Conservation (phyloP, 2,888 invertebrate genomes). For the Cheilosia soror region DNA sequence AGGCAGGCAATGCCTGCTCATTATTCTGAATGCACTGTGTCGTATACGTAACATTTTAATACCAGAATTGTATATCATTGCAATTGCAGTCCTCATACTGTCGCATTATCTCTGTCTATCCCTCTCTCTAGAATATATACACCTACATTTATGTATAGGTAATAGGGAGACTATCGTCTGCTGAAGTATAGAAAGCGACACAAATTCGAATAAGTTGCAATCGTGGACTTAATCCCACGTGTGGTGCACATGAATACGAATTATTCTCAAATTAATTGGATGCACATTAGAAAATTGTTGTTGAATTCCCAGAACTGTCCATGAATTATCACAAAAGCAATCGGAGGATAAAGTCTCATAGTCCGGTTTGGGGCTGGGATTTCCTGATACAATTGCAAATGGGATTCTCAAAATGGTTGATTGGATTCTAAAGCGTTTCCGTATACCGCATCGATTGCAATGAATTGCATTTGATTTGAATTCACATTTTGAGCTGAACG, state of each 20-base stretch:
- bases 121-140: not conserved
- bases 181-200: too few species aligned
- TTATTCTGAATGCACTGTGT: not conserved
- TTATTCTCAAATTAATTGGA: constrained; percentile 55
- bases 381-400: constrained; percentile 50
- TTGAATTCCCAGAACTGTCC: constrained; percentile 33
- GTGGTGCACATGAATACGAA: constrained; percentile 10
- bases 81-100: constrained; percentile 3
- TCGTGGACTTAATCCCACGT: constrained; percentile 22
- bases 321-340: constrained; percentile 14
- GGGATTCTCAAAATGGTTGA: constrained; percentile 60
- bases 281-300: constrained; percentile 55
- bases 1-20: not conserved
- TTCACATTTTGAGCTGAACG: constrained; percentile 40
- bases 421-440: constrained; percentile 62
- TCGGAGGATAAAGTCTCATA: not conserved
- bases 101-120: not conserved
- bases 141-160: too few species aligned
- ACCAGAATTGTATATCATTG: constrained; percentile 1
- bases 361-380: constrained; percentile 22
- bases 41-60: constrained; percentile 25
- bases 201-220: constrained; percentile 21
- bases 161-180: too few species aligned
- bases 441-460: constrained; percentile 36
- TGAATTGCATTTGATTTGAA: constrained; percentile 66